phyloP scores from a whole-genome alignment of 2,113 vertebrate genomes.

The Acrocephalus kingi region DNA sequence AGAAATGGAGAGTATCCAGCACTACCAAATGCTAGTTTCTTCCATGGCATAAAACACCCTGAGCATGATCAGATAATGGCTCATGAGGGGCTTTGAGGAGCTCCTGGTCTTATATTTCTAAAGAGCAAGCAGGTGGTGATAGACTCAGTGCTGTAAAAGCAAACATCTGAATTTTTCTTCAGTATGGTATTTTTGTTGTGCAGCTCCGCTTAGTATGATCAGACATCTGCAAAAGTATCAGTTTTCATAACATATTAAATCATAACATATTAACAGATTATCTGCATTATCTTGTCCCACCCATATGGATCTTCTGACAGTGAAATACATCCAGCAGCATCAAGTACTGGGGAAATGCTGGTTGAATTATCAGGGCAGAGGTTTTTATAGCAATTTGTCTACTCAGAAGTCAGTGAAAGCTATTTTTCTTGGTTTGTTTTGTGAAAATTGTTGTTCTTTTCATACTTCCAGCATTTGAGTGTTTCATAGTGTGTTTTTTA shows the following conservation, averaged over 20 bases:
- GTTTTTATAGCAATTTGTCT: neutral
- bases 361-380: neutral
- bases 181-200: neutral
- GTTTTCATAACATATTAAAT: neutral
- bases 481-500: neutral
- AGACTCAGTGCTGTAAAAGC: neutral
- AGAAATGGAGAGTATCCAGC: neutral
- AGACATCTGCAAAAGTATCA: neutral
- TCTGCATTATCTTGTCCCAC: neutral
- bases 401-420: neutral
- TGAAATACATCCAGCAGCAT: neutral
- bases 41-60: neutral
- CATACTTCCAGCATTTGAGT: neutral
- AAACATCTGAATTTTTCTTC: neutral
- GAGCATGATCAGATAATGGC: neutral
- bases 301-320: neutral
- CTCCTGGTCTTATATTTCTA: neutral
- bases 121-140: neutral
- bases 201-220: neutral
- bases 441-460: neutral
- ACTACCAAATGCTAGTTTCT: neutral
- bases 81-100: neutral
- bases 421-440: neutral
- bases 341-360: neutral
- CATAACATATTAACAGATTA: neutral